phyloP scores from a whole-genome alignment of 2,797 vertebrate species.

The Botia almorhae region DNA sequence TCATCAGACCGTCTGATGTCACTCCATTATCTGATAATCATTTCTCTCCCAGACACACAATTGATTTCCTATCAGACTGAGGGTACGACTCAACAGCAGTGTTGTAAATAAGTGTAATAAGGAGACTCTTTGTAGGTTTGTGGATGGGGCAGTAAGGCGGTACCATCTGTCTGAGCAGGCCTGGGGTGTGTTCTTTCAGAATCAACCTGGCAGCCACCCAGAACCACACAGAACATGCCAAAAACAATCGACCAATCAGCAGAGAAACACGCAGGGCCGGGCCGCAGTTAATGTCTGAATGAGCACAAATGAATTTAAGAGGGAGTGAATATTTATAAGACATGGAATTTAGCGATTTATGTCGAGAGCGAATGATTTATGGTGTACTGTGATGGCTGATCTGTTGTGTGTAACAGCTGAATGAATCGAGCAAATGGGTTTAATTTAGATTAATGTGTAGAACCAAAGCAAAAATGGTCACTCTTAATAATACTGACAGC shows the following conservation, averaged over 20 bases:
- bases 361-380: slow-evolving; percentile 33
- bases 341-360: slow-evolving; percentile 3
- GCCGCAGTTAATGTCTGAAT: slow-evolving; percentile 7
- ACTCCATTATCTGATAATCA: slow-evolving; percentile 24
- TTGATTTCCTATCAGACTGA: slow-evolving; percentile 42
- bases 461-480: slow-evolving; percentile 12
- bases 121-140: slow-evolving; percentile 58
- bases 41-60: slow-evolving; percentile 32
- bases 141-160: slow-evolving; percentile 54
- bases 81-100: slow-evolving; percentile 51
- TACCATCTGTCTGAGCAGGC: slow-evolving; percentile 60
- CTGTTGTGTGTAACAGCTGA: slow-evolving; percentile 2
- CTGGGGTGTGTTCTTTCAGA: slow-evolving; percentile 65
- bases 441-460: slow-evolving; percentile 13
- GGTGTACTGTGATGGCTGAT: not conserved
- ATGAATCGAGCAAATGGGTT: slow-evolving; percentile 1
- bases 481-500: slow-evolving; percentile 21
- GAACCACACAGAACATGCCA: slow-evolving; percentile 70
- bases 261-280: slow-evolving; percentile 55
- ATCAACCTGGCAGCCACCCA: slow-evolving; percentile 72
- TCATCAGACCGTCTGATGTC: not conserved
- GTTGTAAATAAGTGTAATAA: slow-evolving; percentile 58
- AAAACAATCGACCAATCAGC: slow-evolving; percentile 58
- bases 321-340: slow-evolving; percentile 32
- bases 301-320: slow-evolving; percentile 5